Evolutionary conservation across 1,140 invertebrate genomes (phyloP).

Genomic region (Asbolus verrucosus): DNA sequence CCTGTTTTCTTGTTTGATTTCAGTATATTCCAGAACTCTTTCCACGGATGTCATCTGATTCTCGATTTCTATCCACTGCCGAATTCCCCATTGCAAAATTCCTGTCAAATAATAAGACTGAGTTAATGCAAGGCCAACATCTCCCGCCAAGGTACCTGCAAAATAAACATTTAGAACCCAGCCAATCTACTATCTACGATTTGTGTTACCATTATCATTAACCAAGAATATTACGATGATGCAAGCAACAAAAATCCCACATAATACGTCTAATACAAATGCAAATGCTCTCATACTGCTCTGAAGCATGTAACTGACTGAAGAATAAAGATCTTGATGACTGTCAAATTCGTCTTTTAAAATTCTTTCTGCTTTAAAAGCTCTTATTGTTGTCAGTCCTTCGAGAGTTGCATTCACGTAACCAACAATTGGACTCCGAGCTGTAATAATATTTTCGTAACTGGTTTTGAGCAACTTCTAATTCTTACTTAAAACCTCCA

Average conservation of each 20-base stretch:
- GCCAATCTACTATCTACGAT: constrained; percentile 18
- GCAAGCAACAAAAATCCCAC: constrained; percentile 77
- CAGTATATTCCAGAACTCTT: constrained; percentile 82
- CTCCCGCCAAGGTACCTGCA: constrained; percentile 70
- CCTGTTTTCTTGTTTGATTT: constrained; percentile 71
- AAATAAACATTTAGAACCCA: constrained; percentile 47
- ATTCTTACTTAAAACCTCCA: constrained; percentile 73
- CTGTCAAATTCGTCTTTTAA: constrained; percentile 85
- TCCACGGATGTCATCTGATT: constrained; percentile 92
- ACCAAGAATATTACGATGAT: constrained; percentile 78
- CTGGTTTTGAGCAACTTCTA: no score
- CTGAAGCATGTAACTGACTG: constrained; percentile 75
- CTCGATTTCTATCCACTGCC: constrained; percentile 85
- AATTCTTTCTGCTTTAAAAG: constrained; percentile 82
- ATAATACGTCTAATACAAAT: constrained; percentile 82
- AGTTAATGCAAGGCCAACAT: constrained; percentile 82
- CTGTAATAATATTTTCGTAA: no score
- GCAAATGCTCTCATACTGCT: constrained; percentile 76
- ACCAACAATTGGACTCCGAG: constrained; percentile 85
- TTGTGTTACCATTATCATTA: constrained; percentile 66
- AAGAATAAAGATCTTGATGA: constrained; percentile 80
- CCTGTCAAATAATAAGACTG: constrained; percentile 82
- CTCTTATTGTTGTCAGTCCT: constrained; percentile 90
- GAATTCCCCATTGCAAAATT: constrained; percentile 86
- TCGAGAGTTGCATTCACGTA: constrained; percentile 90